Percentiles rank a stretch among this genome's conserved stretches.
Conservation (phyloP, 2,797 vertebrate species). For the Columba guinea region DNA sequence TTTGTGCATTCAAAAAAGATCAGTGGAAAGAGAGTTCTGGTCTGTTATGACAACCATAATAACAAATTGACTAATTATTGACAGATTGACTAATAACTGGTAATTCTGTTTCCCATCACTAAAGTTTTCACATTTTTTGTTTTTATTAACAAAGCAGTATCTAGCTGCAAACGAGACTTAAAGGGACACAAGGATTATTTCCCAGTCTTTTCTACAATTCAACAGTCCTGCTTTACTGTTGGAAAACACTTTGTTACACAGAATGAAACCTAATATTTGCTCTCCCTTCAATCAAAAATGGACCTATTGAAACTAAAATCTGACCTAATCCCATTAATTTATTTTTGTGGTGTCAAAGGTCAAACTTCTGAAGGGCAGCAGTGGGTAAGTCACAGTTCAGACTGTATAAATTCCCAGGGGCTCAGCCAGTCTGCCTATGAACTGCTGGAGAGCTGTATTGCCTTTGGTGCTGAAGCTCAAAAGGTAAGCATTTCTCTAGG, state of each 20-base stretch:
- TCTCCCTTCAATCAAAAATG: neutral
- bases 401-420: slow-evolving; percentile 35
- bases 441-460: slow-evolving; percentile 46
- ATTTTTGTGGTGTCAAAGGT: slow-evolving; percentile 28
- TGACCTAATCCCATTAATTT: neutral
- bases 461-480: slow-evolving; percentile 1
- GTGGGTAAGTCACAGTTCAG: neutral
- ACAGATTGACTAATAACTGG: neutral
- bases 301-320: neutral
- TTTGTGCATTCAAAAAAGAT: neutral
- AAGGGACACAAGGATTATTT: neutral
- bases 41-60: neutral
- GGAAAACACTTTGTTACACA: neutral
- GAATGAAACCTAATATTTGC: slow-evolving; percentile 36
- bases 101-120: neutral
- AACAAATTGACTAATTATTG: neutral
- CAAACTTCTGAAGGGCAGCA: slow-evolving; percentile 11
- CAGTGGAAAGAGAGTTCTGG: neutral
- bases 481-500: slow-evolving; percentile 26
- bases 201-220: neutral
- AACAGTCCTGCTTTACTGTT: neutral
- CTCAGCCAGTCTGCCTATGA: neutral
- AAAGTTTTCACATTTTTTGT: neutral
- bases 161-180: neutral
- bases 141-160: neutral